Evolutionary conservation across 2,888 invertebrate species (phyloP), one percentile per base, ranked within the genome.

Genomic region (Endomychus coccineus): DNA sequence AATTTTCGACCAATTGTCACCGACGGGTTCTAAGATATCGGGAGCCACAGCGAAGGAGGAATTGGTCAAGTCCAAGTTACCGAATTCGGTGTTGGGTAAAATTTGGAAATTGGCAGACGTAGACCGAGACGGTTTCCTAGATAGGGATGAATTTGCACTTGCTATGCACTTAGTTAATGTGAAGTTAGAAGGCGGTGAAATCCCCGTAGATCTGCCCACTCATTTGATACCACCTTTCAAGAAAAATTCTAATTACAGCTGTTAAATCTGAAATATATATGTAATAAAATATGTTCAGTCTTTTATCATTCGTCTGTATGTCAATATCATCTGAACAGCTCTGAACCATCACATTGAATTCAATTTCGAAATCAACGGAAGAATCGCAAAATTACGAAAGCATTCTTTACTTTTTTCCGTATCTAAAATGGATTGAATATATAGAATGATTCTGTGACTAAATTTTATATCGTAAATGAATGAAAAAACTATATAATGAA

Each of bases 61-160:
- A 71, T 89, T 97, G 83, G 78, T 92, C 44, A 95, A 95, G 69
- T 95, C 96, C 15, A 96, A 95, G 69, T 73, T 98, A 58, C 97
- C 97, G 5, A 96, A 97, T 68, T 83, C 86, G 16, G 90, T 95
- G 39, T 78, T 98, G 46, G 92, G 94, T 43, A 88, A 87, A 74
- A 89, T 98, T 57, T 98, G 97, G 97, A 96, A 94, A 68, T 70
- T 98, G 44, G 78, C 96, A 2, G 97, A 97, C 69, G 79, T 94
- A 47, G 96, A 97, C 70, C 81, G 81, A 52, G 95, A 96, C 66
- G 95, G 95, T 12, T 81, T 85, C 68, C 71, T 97, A 51, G 96
- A 97, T 67, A 71, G 77, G 12, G 96, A 97, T 56, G 97, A 97
- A 71, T 97, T 95, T 69, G 95, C 96, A 14, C 74, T 97, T 43